Conservation (phyloP, 2,797 vertebrate species). For the Chanos chanos region DNA sequence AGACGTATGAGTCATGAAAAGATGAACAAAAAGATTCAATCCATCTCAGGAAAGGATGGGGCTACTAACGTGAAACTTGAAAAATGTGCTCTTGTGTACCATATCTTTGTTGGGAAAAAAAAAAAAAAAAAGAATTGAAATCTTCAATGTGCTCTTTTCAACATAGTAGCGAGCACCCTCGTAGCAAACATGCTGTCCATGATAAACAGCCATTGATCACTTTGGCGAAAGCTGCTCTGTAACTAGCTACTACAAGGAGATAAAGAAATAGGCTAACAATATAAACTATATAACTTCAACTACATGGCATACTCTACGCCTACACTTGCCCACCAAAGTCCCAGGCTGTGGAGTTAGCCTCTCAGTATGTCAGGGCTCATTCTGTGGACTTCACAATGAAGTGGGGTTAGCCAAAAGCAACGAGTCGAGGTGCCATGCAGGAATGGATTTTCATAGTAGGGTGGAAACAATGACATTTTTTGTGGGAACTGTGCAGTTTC, state of each 20-base stretch:
- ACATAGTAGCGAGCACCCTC: too few relatives aligned
- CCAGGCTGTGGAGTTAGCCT: not conserved
- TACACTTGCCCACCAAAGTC: conserved; percentile 7
- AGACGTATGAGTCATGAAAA: too few relatives aligned
- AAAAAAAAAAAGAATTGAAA: too few relatives aligned
- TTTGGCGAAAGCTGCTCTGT: too few relatives aligned
- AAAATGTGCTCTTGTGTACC: too few relatives aligned
- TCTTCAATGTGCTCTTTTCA: too few relatives aligned
- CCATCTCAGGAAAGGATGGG: too few relatives aligned
- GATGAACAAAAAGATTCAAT: too few relatives aligned
- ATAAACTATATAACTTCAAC: conserved; percentile 8
- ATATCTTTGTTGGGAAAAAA: too few relatives aligned
- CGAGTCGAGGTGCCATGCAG: conserved; percentile 4
- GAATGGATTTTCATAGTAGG: not conserved
- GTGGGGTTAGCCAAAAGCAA: conserved; percentile 20
- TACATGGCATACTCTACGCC: conserved; percentile 4
- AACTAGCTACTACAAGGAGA: conserved; percentile 23
- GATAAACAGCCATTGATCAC: too few relatives aligned
- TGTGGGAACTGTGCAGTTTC: conserved; percentile 24
- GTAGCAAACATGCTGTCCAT: too few relatives aligned
- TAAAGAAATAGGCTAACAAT: conserved; percentile 17
- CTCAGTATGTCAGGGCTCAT: conserved; percentile 8
- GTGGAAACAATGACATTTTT: conserved; percentile 43
- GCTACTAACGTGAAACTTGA: too few relatives aligned
- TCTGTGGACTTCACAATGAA: conserved; percentile 4